Conservation (phyloP, 2,797 vertebrate species). For the Hypotaenidia philippensis region DNA sequence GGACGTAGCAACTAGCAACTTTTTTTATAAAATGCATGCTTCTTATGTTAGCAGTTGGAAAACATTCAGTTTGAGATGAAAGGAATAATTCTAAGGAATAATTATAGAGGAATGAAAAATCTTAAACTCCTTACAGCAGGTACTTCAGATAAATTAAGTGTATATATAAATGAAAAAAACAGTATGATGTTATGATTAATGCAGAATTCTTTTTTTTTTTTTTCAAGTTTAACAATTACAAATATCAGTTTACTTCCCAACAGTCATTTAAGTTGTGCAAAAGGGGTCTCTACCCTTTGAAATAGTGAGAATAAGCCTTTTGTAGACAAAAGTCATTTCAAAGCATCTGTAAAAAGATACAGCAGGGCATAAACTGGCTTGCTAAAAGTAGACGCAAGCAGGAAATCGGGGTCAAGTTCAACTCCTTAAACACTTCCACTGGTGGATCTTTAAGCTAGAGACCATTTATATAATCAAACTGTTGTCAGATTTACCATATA, state of each 20-base stretch:
- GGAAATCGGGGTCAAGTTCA: neutral
- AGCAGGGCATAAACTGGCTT: neutral
- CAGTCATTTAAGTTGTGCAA: neutral
- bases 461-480: neutral
- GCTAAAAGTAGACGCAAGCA: neutral
- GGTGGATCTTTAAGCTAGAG: neutral
- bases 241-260: neutral
- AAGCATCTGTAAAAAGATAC: neutral
- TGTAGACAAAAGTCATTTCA: neutral
- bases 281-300: neutral
- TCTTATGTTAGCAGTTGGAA: neutral
- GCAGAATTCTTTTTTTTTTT: neutral
- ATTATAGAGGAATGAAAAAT: neutral
- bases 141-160: neutral
- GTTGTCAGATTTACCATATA: neutral
- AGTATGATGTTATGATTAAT: neutral
- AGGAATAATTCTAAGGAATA: neutral
- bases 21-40: neutral
- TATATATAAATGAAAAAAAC: neutral
- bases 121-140: neutral
- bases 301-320: neutral
- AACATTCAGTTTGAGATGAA: neutral
- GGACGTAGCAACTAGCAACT: neutral
- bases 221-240: neutral
- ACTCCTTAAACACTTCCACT: neutral